phyloP scores from a whole-genome alignment of 2,888 invertebrate species.

The Apamea monoglypha region DNA sequence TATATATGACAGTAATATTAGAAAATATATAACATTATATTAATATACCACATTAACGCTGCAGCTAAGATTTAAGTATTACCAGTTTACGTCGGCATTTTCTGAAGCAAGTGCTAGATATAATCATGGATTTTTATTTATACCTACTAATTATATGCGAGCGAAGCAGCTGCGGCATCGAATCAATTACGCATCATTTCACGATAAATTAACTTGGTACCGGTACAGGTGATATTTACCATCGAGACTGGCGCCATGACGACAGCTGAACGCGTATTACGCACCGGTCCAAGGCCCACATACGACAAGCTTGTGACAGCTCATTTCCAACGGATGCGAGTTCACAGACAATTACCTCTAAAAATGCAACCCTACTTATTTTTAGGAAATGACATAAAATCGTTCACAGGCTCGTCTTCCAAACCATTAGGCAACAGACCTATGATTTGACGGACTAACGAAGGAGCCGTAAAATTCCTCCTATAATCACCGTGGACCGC shows the following conservation, averaged over 20 bases:
- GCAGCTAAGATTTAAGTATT: conserved; percentile 27
- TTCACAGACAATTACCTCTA: conserved; percentile 83
- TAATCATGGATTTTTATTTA: conserved; percentile 61
- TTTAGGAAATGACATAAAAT: conserved; percentile 85
- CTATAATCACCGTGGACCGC: conserved; percentile 85
- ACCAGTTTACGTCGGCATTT: conserved; percentile 52
- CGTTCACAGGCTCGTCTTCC: conserved; percentile 77
- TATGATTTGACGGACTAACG: conserved; percentile 89
- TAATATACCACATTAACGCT: conserved; percentile 25
- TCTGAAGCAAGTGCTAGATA: conserved; percentile 52
- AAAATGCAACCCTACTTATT: conserved; percentile 72
- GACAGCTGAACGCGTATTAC: conserved; percentile 68
- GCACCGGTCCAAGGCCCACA: conserved; percentile 43
- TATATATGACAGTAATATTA: conserved; percentile 2
- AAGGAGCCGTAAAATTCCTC: conserved; percentile 86
- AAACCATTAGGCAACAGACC: conserved; percentile 81
- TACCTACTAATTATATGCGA: conserved; percentile 63
- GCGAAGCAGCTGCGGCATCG: conserved; percentile 67
- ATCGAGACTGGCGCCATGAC: conserved; percentile 68
- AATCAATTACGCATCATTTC: conserved; percentile 71
- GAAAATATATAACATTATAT: conserved; percentile 43
- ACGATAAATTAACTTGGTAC: conserved; percentile 67
- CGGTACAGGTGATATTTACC: conserved; percentile 72
- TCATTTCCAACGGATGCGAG: conserved; percentile 58
- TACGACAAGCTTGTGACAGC: conserved; percentile 39